A percentile compares a stretch with the other conserved stretches of the same genome.
phyloP scores from a whole-genome alignment of 2,113 vertebrate species.

The Limanda limanda region DNA sequence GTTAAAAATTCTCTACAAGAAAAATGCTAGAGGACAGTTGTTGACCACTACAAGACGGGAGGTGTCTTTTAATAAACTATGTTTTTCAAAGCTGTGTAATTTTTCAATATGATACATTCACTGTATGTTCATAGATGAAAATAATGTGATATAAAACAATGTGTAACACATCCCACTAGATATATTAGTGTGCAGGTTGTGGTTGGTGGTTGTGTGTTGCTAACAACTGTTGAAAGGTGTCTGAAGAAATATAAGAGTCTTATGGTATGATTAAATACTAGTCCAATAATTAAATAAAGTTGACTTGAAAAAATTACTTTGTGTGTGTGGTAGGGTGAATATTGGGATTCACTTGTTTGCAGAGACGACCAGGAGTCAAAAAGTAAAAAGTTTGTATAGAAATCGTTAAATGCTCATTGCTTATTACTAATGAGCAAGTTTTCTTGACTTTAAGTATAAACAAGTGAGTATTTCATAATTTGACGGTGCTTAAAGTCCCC shows the following conservation, averaged over 20 bases:
- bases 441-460: no score
- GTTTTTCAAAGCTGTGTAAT: constrained; percentile 5
- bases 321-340: no score
- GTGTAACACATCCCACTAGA: neutral
- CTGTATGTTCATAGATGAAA: neutral
- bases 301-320: neutral
- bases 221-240: constrained; percentile 28
- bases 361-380: no score
- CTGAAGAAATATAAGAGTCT: constrained; percentile 14
- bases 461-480: no score
- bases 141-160: neutral
- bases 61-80: neutral
- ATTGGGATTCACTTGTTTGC: no score
- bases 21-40: constrained; percentile 10
- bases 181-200: neutral
- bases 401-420: no score
- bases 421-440: no score
- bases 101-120: neutral
- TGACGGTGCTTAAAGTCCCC: no score
- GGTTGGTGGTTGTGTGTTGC: neutral
- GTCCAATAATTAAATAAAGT: constrained; percentile 56
- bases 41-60: constrained; percentile 36
- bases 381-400: no score
- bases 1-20: neutral
- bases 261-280: constrained; percentile 30